phyloP scores from a whole-genome alignment of 64 coral and sea anemone species.

The Hydrozoanthus tunicans region DNA sequence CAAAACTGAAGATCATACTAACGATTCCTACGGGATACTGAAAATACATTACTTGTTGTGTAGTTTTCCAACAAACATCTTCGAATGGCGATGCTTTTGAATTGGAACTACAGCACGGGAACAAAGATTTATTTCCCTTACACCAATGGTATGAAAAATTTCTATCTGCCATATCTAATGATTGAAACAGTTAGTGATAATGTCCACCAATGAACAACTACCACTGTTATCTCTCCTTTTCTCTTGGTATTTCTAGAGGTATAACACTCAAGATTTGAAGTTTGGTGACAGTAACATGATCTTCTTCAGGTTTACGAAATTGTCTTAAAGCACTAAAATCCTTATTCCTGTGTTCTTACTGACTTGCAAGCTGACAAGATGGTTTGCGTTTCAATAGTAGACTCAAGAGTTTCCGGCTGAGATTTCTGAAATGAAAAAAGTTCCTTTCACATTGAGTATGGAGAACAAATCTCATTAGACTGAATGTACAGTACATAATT shows the following conservation, averaged over 20 bases:
- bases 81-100: background rate
- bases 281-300: background rate
- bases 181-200: background rate
- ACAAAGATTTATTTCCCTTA: background rate
- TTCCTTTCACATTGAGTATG: too few relatives aligned
- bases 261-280: background rate
- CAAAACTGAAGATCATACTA: conserved; percentile 12
- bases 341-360: background rate
- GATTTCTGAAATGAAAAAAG: conserved; percentile 28
- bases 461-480: too few relatives aligned
- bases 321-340: background rate
- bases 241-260: background rate
- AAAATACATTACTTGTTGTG: conserved; percentile 7
- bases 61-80: conserved; percentile 1
- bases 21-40: conserved; percentile 2
- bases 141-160: conserved; percentile 8
- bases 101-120: background rate
- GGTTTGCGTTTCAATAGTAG: background rate
- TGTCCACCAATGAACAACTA: conserved; percentile 1
- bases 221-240: background rate
- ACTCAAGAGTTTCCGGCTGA: background rate
- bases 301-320: background rate
- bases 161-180: background rate
- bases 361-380: background rate
- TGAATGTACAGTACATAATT: too few relatives aligned